A percentile compares a stretch with the other conserved stretches of the same genome.
These are phyloP conservation scores for Saccostrea echinata DNA, from an alignment of 1,140 invertebrate species.

Conservation along the genomic window DNA sequence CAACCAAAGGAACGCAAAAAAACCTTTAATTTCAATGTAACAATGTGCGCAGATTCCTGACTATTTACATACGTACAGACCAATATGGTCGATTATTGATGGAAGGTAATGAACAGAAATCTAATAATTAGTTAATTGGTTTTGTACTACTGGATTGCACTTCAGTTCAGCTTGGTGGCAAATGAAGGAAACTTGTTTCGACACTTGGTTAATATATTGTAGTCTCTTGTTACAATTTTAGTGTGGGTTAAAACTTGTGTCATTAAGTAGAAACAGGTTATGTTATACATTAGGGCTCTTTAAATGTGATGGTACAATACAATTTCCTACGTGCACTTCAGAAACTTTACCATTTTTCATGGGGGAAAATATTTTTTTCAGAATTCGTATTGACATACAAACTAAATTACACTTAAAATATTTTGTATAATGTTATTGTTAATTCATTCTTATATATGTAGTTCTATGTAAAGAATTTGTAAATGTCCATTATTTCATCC, in stretches of 20 bases:
- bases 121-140: background rate
- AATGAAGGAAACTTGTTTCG: conserved; percentile 8
- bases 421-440: background rate
- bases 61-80: no score
- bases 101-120: background rate
- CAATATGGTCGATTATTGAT: background rate
- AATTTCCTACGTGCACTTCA: background rate
- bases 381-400: background rate
- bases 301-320: background rate
- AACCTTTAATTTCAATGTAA: no score
- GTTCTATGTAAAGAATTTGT: background rate
- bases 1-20: no score
- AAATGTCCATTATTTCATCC: background rate
- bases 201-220: background rate
- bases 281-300: background rate
- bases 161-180: background rate
- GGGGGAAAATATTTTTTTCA: background rate
- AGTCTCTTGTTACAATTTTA: background rate
- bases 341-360: background rate
- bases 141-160: background rate
- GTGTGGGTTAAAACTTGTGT: background rate
- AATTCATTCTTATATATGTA: background rate
- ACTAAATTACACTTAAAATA: conserved; percentile 31
- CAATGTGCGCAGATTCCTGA: no score
- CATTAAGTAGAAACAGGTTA: conserved; percentile 3